phyloP scores from a whole-genome alignment of 2,797 vertebrate genomes.

The Sebastes kiyomatsui region DNA sequence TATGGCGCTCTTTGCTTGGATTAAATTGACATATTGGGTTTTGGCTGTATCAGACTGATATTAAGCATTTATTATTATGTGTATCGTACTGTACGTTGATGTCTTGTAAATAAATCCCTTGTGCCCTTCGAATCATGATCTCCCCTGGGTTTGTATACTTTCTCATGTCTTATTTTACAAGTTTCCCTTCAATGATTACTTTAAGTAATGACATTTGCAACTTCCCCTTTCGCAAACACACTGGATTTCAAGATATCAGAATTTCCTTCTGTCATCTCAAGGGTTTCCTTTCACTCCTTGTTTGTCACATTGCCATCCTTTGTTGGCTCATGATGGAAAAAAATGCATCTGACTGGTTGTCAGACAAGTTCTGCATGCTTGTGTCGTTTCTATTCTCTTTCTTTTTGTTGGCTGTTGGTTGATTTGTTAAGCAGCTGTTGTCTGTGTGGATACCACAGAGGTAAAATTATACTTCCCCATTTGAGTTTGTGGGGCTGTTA shows the following conservation, averaged over 20 bases:
- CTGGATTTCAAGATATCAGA: constrained; percentile 46
- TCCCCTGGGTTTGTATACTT: neutral
- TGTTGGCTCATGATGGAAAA: neutral
- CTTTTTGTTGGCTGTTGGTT: neutral
- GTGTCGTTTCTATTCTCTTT: neutral
- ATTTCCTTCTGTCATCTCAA: constrained; percentile 33
- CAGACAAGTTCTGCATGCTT: constrained; percentile 16
- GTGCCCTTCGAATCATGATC: neutral
- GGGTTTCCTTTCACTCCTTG: neutral
- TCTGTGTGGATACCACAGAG: constrained; percentile 18
- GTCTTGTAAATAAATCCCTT: constrained; percentile 57
- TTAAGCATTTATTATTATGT: neutral
- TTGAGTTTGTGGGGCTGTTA: constrained; percentile 8
- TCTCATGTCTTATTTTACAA: neutral
- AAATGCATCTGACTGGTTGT: constrained; percentile 4
- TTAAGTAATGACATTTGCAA: constrained; percentile 44
- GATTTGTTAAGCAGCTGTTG: constrained; percentile 16
- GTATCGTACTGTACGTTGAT: neutral
- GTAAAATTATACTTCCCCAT: constrained; percentile 34
- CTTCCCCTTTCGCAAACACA: constrained; percentile 57
- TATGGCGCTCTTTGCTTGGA: neutral
- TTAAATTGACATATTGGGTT: neutral
- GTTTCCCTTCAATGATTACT: constrained; percentile 25
- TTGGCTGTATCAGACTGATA: neutral
- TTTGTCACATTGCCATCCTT: neutral